Conservation (phyloP, 2,888 invertebrate genomes). For the Chymomyza amoena region DNA sequence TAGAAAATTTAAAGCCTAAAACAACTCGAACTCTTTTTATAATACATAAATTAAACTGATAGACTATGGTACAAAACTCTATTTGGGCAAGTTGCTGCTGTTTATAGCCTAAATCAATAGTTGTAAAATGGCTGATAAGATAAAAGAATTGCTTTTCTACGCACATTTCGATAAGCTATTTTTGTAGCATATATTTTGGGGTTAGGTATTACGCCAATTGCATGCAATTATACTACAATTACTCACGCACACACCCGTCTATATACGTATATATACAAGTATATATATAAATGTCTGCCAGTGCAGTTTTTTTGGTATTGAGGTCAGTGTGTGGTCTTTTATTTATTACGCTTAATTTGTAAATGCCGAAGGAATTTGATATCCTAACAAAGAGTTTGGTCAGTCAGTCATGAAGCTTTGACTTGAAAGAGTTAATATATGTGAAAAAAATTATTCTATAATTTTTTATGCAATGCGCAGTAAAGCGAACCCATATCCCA, state of each 20-base stretch:
- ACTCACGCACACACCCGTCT: conserved; percentile 6
- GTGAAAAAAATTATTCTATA: no score
- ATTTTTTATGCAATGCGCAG: no score
- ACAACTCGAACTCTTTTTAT: neutral
- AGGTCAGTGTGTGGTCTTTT: conserved; percentile 32
- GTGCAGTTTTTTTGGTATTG: conserved; percentile 14
- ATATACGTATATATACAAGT: neutral
- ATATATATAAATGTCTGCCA: neutral
- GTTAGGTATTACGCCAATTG: neutral
- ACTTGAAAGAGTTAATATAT: neutral
- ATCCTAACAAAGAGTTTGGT: neutral
- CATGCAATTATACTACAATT: conserved; percentile 30
- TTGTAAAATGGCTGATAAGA: conserved; percentile 51
- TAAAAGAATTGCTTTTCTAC: conserved; percentile 13
- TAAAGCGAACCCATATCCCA: no score
- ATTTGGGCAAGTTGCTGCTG: neutral
- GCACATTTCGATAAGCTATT: conserved; percentile 1
- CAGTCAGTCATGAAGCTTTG: neutral
- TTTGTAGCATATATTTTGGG: conserved; percentile 48
- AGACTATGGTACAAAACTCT: neutral
- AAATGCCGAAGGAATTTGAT: conserved; percentile 51
- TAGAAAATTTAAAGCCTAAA: no score
- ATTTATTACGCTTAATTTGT: conserved; percentile 66
- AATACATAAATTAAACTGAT: conserved; percentile 2
- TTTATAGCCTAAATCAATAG: conserved; percentile 42